Evolutionary conservation across 2,113 vertebrate species (phyloP).

Genomic region (human): GRCh38 chr2:127490001-127490500

Average conservation of each 20-base stretch:
- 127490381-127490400: constrained; percentile 2
- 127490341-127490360: neutral
- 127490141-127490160: neutral
- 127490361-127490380: constrained; percentile 18
- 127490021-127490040: neutral
- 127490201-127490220: neutral
- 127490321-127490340: neutral
- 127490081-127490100: neutral
- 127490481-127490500: neutral
- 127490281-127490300: neutral
- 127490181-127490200: neutral
- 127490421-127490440: neutral
- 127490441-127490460: neutral
- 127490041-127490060: neutral
- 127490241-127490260: neutral
- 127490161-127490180: neutral
- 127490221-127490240: neutral
- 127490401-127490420: neutral
- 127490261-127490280: neutral
- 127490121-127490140: neutral
- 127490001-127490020: neutral
- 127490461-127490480: neutral
- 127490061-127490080: neutral
- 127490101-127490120: neutral
- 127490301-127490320: neutral